Evolutionary conservation across 2,888 invertebrate species (phyloP), one percentile per base, ranked within the genome.

Genomic region (Tenthredo mesomela): DNA sequence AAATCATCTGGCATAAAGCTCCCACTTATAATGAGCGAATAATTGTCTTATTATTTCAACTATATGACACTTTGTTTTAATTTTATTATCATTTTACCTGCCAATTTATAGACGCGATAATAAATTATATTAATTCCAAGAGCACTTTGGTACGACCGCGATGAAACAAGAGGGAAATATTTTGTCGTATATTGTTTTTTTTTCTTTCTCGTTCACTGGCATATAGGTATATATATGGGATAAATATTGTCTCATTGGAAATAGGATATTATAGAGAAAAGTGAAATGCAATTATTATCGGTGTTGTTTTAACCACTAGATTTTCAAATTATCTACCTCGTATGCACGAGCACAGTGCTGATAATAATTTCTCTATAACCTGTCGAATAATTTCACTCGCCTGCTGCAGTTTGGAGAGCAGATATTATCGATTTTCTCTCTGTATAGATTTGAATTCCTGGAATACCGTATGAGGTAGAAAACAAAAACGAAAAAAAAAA

Each of bases 161-260:
- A 37, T 33, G 15, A 50, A 43, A 40, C 21, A 73, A 18, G 21
- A 3, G 4, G 54, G 10, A 54, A 77, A 77, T 77, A 33, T 77
- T 77, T 77, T 3, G 77, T 77, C 77, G 29, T 29, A 18, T 47
- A n/a, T 50, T 54, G 29, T 3, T 2, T 5, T 33, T 54, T 75
- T 25, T 50, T 75, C 15, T 50, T 54, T 75, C 25, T 15, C n/a
- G 43, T 43, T 25, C 15, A 25, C 25, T 15, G 15, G 77, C 18
- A 9, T 37, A n/a, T n/a, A n/a, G n/a, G n/a, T n/a, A n/a, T n/a
- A n/a, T n/a, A 7, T 37, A 77, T 29, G 33, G 54, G 12, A 54
- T 18, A 77, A 77, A 50, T 77, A 77, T 77, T 77, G 77, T 21
- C 77, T 77, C 29, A 77, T 77, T 61, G 61, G 21, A 80, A 61